Evolutionary conservation across 2,113 vertebrate genomes (phyloP).

Genomic region (Falcunculus frontatus): DNA sequence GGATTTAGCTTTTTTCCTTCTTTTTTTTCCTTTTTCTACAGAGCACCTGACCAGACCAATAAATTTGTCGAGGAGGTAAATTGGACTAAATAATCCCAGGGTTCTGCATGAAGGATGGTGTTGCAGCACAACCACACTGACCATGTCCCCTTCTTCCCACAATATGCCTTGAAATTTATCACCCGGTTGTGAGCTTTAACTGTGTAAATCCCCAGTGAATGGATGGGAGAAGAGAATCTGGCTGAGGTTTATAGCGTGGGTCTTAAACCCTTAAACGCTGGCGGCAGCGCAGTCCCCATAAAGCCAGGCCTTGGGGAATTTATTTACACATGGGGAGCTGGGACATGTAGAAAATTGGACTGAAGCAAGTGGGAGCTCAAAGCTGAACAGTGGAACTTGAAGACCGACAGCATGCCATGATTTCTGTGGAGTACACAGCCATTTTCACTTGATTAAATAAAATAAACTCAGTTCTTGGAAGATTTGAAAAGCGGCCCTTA

Average conservation of each 20-base stretch:
- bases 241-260: background rate
- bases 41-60: background rate
- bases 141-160: background rate
- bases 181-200: background rate
- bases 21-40: background rate
- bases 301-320: background rate
- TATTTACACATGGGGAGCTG: background rate
- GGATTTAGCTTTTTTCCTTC: background rate
- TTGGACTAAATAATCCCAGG: background rate
- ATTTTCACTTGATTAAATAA: background rate
- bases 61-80: background rate
- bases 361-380: background rate
- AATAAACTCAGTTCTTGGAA: background rate
- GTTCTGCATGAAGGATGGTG: background rate
- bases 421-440: background rate
- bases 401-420: background rate
- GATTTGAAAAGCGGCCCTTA: background rate
- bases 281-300: accelerated
- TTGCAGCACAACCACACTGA: background rate
- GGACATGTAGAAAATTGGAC: background rate
- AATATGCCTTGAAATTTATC: background rate
- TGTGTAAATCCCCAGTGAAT: background rate
- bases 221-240: background rate
- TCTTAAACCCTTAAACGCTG: conserved; percentile 2
- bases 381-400: conserved; percentile 31